Percentiles rank a stretch among this genome's conserved stretches.
Evolutionary conservation across 2,888 invertebrate species (phyloP).

Genomic region (Teleogryllus oceanicus): DNA sequence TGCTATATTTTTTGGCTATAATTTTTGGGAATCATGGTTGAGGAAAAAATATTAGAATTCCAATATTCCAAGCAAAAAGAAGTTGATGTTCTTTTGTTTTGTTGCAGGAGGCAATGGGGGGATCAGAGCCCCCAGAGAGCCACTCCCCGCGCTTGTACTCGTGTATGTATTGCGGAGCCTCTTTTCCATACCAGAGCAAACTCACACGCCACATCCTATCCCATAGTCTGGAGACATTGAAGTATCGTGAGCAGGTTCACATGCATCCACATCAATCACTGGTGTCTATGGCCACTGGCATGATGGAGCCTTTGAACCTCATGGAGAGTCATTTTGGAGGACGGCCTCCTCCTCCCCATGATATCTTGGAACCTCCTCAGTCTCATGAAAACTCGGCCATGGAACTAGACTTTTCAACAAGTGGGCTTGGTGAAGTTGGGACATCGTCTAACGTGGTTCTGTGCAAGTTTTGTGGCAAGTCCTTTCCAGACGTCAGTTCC

Average conservation of each 20-base stretch:
- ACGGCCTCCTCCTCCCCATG: conserved; percentile 36
- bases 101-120: conserved; percentile 87
- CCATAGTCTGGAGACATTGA: conserved; percentile 82
- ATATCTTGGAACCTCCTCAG: conserved; percentile 37
- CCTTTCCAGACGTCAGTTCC: conserved; percentile 85
- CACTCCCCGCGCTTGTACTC: conserved; percentile 62
- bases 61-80: conserved; percentile 57
- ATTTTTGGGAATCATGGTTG: conserved; percentile 31
- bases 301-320: conserved; percentile 42
- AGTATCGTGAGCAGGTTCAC: conserved; percentile 72
- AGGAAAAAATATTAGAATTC: conserved; percentile 28
- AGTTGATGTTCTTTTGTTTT: conserved; percentile 88
- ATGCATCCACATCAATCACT: conserved; percentile 53
- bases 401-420: conserved; percentile 40
- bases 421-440: conserved; percentile 47
- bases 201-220: conserved; percentile 84
- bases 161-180: conserved; percentile 86
- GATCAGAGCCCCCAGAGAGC: conserved; percentile 56
- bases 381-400: conserved; percentile 34
- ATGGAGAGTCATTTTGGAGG: conserved; percentile 43
- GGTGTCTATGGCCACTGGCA: conserved; percentile 40
- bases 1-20: conserved; percentile 43
- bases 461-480: conserved; percentile 90
- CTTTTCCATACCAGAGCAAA: conserved; percentile 88
- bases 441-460: conserved; percentile 60